Conservation (phyloP, 2,888 invertebrate species). For the Deroplatys truncata region DNA sequence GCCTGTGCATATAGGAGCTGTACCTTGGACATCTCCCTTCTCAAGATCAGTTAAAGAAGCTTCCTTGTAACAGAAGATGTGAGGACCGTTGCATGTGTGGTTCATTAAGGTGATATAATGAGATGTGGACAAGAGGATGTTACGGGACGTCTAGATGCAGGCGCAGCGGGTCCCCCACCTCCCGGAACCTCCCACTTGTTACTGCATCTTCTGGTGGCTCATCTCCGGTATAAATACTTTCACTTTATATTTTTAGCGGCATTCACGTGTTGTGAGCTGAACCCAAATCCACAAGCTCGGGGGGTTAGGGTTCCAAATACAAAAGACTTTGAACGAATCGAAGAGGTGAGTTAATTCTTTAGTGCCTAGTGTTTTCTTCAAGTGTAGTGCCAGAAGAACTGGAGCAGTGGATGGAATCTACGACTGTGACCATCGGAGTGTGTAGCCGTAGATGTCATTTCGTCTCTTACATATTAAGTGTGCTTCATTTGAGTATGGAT, state of each 20-base stretch:
- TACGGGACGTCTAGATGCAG: background rate
- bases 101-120: background rate
- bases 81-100: too few relatives aligned
- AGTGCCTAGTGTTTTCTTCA: background rate
- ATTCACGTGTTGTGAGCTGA: conserved; percentile 25
- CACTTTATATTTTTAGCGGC: conserved; percentile 23
- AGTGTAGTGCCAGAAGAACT: background rate
- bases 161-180: background rate
- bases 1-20: too few relatives aligned
- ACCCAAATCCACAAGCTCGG: background rate
- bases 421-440: background rate
- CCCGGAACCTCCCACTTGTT: conserved; percentile 1
- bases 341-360: background rate
- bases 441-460: background rate
- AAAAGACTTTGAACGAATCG: background rate
- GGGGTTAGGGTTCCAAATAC: background rate
- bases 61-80: background rate
- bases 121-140: background rate
- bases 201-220: conserved; percentile 10
- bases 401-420: background rate
- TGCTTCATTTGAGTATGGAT: too few relatives aligned
- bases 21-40: too few relatives aligned
- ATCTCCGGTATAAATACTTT: conserved; percentile 29
- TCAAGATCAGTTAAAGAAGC: too few relatives aligned
- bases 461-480: background rate